Base-by-base conservation (phyloP, 2,113 vertebrate genomes). In the Proterorhinus semilunaris region DNA sequence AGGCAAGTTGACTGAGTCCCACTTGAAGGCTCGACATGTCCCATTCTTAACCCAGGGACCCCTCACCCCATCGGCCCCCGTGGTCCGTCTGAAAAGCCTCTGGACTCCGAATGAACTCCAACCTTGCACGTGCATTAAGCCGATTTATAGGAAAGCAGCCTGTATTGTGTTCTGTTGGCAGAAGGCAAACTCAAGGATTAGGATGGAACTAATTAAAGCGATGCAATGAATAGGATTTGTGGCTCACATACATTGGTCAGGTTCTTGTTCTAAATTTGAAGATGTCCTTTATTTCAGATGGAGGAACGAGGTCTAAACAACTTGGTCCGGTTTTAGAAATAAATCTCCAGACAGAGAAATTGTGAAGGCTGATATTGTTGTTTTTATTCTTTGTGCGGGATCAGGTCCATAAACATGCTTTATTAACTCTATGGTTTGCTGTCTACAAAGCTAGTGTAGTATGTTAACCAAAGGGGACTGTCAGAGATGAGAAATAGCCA, bases 1-100 rank as follows among this genome's bases (percentile, higher is more conserved):
- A 3, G 27, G 1, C 3, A 36, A 36, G 27, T 21, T 63, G 6
- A 63, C 15, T 16, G 47, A 53, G n/a, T n/a, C 68, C 58, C 69
- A 79, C 54, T 69, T 65, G 67, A 69, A 55, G 45, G 71, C 42
- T 51, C 71, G 49, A 46, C 61, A 58, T 66, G 57, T 43, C 71
- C 63, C 65, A n/a, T 0, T 1, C 44, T 61, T 54, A 62, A 46
- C 62, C n/a, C 45, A 47, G 16, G 11, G 44, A 47, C 61, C 43
- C 27, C 61, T 62, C 13, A 47, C 42, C 59, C n/a, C 8, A 47
- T 10, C 10, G 27, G 21, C n/a, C 51, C 11, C 27, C 10, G 27
- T 16, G 17, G 53, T 68, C 16, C 8, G 53, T 4, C 49, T 50
- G 36, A 64, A 46, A 43, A 61, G 36, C 57, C 13, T 10, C 55